Base-by-base conservation (phyloP, 2,888 invertebrate species). In the Leistus spinibarbis region DNA sequence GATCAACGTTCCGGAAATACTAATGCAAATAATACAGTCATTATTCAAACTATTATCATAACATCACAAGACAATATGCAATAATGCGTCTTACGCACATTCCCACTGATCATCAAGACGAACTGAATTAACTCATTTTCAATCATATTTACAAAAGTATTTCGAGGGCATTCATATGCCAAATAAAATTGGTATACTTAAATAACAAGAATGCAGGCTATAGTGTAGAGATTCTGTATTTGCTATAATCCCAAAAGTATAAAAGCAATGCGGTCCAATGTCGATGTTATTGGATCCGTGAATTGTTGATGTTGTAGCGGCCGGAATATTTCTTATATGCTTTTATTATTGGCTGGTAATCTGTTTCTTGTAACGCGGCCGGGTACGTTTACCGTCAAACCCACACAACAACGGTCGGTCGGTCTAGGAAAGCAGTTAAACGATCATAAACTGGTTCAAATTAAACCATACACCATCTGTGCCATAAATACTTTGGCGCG, bases 391-490 rank as follows among this genome's bases (percentile, higher is more conserved):
- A 67, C 60, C 24, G 27, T 57, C 27, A 19, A 71, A 71, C 71
- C 65, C 19, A 71, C 71, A 71, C 71, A 71, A 71, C 71, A 65
- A 54, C 65, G 66, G 66, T 40, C 73, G 64, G 54, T 24, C 65
- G 66, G 66, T 40, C 73, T 67, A 60, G 66, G 60, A 66, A 57
- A 54, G 79, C 78, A 79, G 79, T 81, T 80, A 81, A 80, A 80
- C 77, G 79, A 79, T 80, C 81, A 81, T 81, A 81, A 81, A 81
- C 78, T 80, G 79, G 79, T 79, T 79, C 79, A 81, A 81, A 83
- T 82, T 81, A 82, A 82, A 81, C 81, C 79, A 78, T 79, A 67
- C n/a, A n/a, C 73, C 73, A 73, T 73, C 73, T 67, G 67, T 76
- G 79, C 79, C 80, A 81, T 82, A 83, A 82, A 82, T 82, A 79